A percentile compares a stretch with the other conserved stretches of the same genome.
These are phyloP conservation scores for Euthynnus affinis DNA, from an alignment of 2,797 vertebrate species.

Conservation along the genomic window DNA sequence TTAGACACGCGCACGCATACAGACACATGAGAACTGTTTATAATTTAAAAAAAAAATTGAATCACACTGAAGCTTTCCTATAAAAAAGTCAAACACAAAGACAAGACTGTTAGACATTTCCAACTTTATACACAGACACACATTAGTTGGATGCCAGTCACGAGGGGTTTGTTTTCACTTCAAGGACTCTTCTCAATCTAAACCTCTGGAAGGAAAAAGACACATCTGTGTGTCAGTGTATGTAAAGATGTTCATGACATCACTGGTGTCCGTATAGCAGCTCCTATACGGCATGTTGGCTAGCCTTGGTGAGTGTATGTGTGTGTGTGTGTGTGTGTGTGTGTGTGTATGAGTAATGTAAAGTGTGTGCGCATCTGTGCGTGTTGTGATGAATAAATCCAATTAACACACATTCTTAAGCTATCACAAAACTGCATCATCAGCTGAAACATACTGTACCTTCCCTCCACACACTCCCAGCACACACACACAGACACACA, in stretches of 20 bases:
- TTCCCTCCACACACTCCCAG: background rate
- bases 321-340: slow-evolving; percentile 11
- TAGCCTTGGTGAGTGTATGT: slow-evolving; percentile 21
- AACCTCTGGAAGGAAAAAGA: slow-evolving; percentile 17
- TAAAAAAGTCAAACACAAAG: background rate
- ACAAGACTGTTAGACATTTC: background rate
- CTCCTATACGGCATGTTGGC: background rate
- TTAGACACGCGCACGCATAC: slow-evolving; percentile 13
- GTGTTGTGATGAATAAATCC: slow-evolving; percentile 3
- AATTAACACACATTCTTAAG: background rate
- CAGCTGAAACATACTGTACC: slow-evolving; percentile 9
- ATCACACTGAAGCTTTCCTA: background rate
- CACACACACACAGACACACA: background rate
- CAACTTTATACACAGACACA: background rate
- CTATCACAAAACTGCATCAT: slow-evolving; percentile 25
- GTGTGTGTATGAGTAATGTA: slow-evolving; percentile 11
- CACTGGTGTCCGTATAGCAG: slow-evolving; percentile 23
- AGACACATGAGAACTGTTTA: slow-evolving; percentile 8
- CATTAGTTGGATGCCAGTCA: background rate
- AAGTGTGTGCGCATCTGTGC: slow-evolving; percentile 10
- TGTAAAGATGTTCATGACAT: slow-evolving; percentile 31
- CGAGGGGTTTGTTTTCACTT: slow-evolving; percentile 22
- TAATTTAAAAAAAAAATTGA: slow-evolving; percentile 12
- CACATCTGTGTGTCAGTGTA: background rate
- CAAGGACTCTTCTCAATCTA: slow-evolving; percentile 30